Conservation (phyloP, 2,797 vertebrate species). For the Ptychadena robeensis region DNA sequence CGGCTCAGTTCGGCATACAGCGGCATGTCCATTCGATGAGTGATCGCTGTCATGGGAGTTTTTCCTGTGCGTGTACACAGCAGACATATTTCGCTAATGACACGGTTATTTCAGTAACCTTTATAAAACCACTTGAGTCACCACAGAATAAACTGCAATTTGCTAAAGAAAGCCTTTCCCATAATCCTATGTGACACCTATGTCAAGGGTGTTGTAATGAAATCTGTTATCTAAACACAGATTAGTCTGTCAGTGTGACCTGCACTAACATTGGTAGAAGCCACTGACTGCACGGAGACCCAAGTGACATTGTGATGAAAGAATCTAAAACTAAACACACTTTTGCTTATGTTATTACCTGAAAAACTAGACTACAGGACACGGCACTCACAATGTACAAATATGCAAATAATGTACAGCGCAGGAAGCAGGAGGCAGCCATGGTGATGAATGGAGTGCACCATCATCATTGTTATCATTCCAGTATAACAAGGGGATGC, state of each 20-base stretch:
- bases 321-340: not conserved
- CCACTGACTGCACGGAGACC: not conserved
- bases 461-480: too few relatives aligned
- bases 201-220: not conserved
- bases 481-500: too few relatives aligned
- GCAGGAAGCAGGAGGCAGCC: too few relatives aligned
- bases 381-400: too few relatives aligned
- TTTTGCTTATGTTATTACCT: not conserved
- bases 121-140: not conserved
- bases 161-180: not conserved
- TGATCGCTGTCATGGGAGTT: not conserved
- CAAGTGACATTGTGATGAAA: not conserved
- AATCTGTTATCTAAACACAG: not conserved
- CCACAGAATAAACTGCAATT: not conserved
- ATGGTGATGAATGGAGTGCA: too few relatives aligned
- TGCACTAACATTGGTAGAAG: not conserved
- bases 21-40: not conserved
- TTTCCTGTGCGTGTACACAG: not conserved
- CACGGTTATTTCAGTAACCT: not conserved
- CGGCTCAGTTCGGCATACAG: not conserved
- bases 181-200: not conserved
- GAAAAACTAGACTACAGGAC: not conserved
- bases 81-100: not conserved
- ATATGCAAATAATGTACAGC: too few relatives aligned
- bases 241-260: not conserved